Base-by-base conservation (phyloP, 2,113 vertebrate species). In the Prionailurus viverrinus region DNA sequence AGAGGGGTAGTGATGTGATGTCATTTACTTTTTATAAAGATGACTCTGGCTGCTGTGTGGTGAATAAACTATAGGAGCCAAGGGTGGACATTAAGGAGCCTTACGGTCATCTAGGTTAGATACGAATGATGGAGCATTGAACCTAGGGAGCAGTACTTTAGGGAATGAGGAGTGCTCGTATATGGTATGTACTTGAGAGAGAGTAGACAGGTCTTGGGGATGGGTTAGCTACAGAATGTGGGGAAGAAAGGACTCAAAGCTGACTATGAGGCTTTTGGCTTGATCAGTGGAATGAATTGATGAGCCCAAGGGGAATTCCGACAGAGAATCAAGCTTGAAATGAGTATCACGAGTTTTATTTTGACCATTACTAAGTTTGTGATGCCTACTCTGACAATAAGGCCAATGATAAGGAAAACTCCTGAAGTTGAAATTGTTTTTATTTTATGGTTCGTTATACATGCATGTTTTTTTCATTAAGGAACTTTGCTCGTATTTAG, bases 361-460 rank as follows among this genome's bases (percentile, higher is more conserved):
- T 89, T 74, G 55, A 96, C 14, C 3, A 25, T 19, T 79, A 41
- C 16, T 93, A 76, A 94, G 7, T 94, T 87, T 89, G 71, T 85
- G 66, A 55, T 83, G 25, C 84, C 33, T 27, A 12, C 74, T 80
- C 33, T 79, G 92, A 92, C 94, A 73, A 83, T 83, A 78, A 66
- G 53, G 65, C 82, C 3, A 33, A 15, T 61, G 19, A 78, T 80
- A 39, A 71, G 66, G 74, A 80, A 65, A 84, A 63, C 31, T 41
- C 51, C 79, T 92, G 48, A 86, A 41, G 66, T 10, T 74, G 96
- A 94, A 74, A 66, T 74, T 83, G 11, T 61, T 88, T 96, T 95
- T 53, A 69, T 63, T 33, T 86, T 82, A 71, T 12, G 9, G 15
- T 16, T 61, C 8, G 90, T 76, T 68, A n/a, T 58, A 48, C 41